Conservation (phyloP, 2,113 vertebrate species). For the Heterotilapia buettikoferi region DNA sequence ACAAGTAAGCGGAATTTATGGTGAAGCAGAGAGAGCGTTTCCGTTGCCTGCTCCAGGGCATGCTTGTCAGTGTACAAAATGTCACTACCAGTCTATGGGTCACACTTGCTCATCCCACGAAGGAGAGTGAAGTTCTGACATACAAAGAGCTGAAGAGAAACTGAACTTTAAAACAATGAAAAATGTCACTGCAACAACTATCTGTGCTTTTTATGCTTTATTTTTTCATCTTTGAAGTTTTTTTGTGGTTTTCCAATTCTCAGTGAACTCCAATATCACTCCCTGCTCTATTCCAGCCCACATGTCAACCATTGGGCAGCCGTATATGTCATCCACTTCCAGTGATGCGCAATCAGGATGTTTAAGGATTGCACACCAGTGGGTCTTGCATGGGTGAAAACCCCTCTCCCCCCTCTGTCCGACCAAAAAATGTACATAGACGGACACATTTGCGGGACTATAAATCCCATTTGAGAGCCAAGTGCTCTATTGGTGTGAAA, state of each 20-base stretch:
- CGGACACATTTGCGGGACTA: not conserved
- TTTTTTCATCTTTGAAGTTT: not conserved
- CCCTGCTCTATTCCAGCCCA: rapidly evolving
- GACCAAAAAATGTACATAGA: not conserved
- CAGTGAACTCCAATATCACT: not conserved
- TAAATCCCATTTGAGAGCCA: not conserved
- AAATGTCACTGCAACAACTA: not conserved
- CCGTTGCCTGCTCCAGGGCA: not conserved
- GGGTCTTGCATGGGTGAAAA: not conserved
- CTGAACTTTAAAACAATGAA: not conserved
- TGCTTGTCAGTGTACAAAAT: not conserved
- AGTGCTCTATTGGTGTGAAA: not conserved
- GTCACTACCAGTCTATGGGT: not conserved
- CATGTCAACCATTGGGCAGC: not conserved
- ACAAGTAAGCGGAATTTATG: not conserved
- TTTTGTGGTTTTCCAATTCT: not conserved
- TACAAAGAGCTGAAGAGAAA: not conserved
- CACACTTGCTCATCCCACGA: not conserved
- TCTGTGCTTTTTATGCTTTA: not conserved
- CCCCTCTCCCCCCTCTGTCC: not conserved
- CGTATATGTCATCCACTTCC: not conserved
- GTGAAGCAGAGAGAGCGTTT: not conserved
- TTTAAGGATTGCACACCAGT: not conserved
- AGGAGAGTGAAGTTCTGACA: not conserved
- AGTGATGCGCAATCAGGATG: not conserved